These are phyloP conservation scores for Cephus rjabovi DNA, from an alignment of 2,888 invertebrate genomes.

Conservation along the genomic window DNA sequence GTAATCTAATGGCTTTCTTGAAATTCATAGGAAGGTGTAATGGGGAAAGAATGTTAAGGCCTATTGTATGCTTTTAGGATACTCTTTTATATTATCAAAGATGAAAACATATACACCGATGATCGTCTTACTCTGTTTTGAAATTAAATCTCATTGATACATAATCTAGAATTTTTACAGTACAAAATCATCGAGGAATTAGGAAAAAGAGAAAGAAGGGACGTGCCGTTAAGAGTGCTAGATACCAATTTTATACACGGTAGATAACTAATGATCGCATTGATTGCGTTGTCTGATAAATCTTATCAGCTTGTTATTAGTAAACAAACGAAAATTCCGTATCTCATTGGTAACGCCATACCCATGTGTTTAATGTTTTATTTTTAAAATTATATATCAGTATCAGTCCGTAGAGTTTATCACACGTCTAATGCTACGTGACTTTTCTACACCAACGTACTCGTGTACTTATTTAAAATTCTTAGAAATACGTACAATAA, in stretches of 20 bases:
- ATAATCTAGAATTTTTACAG: constrained; percentile 10
- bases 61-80: constrained; percentile 2
- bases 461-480: background rate
- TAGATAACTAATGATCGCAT: background rate
- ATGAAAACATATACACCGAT: constrained; percentile 10
- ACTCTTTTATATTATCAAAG: constrained; percentile 12
- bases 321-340: background rate
- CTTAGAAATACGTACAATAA: background rate
- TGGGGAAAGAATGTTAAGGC: constrained; percentile 3
- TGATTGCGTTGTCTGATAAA: background rate
- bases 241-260: constrained; percentile 2
- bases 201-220: background rate
- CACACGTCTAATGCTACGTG: background rate
- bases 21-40: background rate
- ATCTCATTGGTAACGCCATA: background rate
- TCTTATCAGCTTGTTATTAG: background rate
- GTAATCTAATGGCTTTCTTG: background rate
- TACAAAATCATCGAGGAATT: constrained; percentile 3
- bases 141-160: constrained; percentile 7
- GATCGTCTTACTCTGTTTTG: constrained; percentile 7
- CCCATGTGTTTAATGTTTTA: background rate
- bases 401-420: background rate
- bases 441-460: background rate
- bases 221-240: constrained; percentile 7
- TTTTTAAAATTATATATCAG: background rate